phyloP scores from a whole-genome alignment of 2,888 invertebrate species.

The Paralinhomoeus sp. region DNA sequence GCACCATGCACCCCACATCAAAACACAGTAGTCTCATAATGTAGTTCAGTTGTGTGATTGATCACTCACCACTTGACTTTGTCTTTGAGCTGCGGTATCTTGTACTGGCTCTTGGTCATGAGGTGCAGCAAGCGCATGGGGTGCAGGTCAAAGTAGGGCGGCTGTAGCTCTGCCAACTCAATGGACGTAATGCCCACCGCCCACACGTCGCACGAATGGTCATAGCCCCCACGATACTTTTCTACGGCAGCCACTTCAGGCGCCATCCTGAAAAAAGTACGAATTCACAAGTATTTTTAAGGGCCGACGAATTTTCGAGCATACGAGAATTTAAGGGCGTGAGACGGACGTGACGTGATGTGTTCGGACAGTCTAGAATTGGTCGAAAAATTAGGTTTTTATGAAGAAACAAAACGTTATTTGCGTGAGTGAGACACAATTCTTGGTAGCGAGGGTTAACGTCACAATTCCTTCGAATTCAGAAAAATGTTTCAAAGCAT shows the following conservation, averaged over 20 bases:
- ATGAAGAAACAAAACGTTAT: too few relatives aligned
- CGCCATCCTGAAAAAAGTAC: conserved; percentile 14
- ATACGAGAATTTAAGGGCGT: too few relatives aligned
- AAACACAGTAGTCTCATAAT: too few relatives aligned
- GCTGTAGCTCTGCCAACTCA: conserved; percentile 89
- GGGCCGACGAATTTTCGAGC: too few relatives aligned
- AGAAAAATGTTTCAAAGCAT: not conserved
- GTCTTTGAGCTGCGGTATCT: conserved; percentile 81
- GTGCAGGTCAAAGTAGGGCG: conserved; percentile 97
- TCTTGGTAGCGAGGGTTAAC: not conserved
- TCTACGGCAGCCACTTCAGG: conserved; percentile 68
- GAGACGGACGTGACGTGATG: too few relatives aligned
- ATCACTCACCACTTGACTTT: conserved; percentile 58
- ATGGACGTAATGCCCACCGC: conserved; percentile 97
- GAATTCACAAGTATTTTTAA: too few relatives aligned
- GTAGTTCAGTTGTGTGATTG: too few relatives aligned
- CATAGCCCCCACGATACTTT: conserved; percentile 91
- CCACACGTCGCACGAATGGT: conserved; percentile 98
- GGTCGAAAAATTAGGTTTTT: too few relatives aligned
- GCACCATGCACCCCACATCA: too few relatives aligned
- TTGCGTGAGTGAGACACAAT: too few relatives aligned
- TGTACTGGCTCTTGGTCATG: conserved; percentile 96
- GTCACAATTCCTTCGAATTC: not conserved
- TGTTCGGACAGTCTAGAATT: too few relatives aligned
- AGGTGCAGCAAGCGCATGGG: conserved; percentile 45